These are phyloP conservation scores for Penaeus monodon DNA, from an alignment of 2,888 invertebrate genomes.

Conservation along the genomic window DNA sequence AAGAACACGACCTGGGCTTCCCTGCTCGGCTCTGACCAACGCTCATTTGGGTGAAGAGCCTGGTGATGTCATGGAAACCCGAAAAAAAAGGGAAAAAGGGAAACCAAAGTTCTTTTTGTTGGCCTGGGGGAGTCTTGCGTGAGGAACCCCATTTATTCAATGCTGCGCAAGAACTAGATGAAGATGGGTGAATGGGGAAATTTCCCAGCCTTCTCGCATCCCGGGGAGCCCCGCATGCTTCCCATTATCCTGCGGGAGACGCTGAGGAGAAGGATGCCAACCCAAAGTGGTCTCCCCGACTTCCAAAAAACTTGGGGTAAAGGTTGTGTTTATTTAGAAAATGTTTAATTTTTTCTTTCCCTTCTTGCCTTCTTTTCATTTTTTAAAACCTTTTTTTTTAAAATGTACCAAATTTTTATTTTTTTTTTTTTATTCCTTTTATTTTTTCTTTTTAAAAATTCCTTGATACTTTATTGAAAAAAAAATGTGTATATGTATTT, in stretches of 20 bases:
- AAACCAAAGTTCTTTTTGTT: not conserved
- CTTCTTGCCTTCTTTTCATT: too few species aligned
- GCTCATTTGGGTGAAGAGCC: constrained; percentile 66
- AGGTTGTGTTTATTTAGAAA: constrained; percentile 69
- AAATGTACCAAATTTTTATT: not conserved
- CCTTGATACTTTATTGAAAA: too few species aligned
- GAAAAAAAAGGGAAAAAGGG: not conserved
- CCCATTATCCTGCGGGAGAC: constrained; percentile 84
- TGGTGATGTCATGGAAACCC: constrained; percentile 60
- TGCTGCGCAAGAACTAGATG: constrained; percentile 87
- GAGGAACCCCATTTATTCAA: constrained; percentile 90
- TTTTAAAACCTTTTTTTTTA: too few species aligned
- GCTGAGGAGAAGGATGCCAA: constrained; percentile 88
- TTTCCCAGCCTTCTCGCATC: constrained; percentile 90
- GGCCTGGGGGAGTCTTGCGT: constrained; percentile 69
- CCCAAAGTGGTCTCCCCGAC: constrained; percentile 83
- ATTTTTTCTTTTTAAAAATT: not conserved
- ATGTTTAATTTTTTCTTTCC: too few species aligned
- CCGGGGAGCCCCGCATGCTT: constrained; percentile 92
- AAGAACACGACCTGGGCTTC: too few species aligned
- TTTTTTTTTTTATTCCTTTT: not conserved
- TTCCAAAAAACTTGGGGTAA: constrained; percentile 85
- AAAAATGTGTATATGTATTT: too few species aligned
- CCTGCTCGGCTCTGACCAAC: constrained; percentile 66
- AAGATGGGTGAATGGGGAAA: constrained; percentile 81